These are phyloP conservation scores for Poeciliopsis turrubarensis DNA, from an alignment of 2,113 vertebrate species.

Conservation along the genomic window DNA sequence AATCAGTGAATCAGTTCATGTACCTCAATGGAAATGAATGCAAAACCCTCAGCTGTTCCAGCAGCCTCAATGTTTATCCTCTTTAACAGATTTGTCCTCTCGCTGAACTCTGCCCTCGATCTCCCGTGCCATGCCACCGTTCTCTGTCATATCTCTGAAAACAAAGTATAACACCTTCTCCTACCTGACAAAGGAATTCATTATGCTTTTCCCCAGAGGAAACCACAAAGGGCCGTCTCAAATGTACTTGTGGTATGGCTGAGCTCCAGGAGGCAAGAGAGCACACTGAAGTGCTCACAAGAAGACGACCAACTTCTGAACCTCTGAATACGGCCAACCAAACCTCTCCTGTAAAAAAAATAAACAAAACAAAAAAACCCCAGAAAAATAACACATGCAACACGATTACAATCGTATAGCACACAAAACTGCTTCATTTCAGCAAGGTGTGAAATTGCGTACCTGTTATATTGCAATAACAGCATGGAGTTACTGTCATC, in stretches of 20 bases:
- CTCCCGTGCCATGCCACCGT: constrained; percentile 39
- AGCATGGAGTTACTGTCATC: neutral
- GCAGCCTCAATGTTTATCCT: constrained; percentile 41
- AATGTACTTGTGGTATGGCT: constrained; percentile 67
- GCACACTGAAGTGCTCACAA: constrained; percentile 60
- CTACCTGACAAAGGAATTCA: constrained; percentile 75
- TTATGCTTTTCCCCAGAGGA: constrained; percentile 64
- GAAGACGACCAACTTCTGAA: constrained; percentile 53
- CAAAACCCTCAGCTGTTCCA: constrained; percentile 55
- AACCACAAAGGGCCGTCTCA: constrained; percentile 65
- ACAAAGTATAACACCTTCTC: constrained; percentile 66
- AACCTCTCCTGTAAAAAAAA: constrained; percentile 6
- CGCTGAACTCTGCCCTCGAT: constrained; percentile 74
- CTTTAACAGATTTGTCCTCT: constrained; percentile 71
- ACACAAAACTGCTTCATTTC: neutral
- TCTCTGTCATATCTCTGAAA: constrained; percentile 62
- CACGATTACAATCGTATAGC: neutral
- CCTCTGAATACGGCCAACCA: constrained; percentile 59
- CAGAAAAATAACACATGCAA: constrained; percentile 41
- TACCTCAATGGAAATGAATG: constrained; percentile 76
- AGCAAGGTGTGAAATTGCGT: neutral
- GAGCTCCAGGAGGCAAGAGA: constrained; percentile 50
- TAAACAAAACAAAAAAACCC: neutral
- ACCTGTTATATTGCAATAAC: neutral
- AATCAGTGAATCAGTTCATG: constrained; percentile 73